A percentile compares a stretch with the other conserved stretches of the same genome.
Conservation (phyloP, 2,888 invertebrate species). For the Cybosia mesomella region DNA sequence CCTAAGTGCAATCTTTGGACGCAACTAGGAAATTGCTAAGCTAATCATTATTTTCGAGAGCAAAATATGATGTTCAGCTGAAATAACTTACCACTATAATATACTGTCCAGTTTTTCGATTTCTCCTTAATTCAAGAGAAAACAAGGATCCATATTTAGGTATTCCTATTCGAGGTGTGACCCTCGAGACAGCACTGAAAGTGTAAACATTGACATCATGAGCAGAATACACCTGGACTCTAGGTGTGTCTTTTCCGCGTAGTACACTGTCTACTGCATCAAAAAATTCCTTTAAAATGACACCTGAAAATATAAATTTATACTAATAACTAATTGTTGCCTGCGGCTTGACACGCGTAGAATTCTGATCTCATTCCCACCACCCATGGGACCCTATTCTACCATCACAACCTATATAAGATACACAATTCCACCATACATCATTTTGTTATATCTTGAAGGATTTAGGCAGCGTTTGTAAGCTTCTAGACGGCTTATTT, state of each 20-base stretch:
- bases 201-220: slow-evolving; percentile 57
- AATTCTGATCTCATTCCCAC: too few relatives aligned
- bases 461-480: too few relatives aligned
- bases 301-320: slow-evolving; percentile 42
- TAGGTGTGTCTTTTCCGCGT: slow-evolving; percentile 41
- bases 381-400: too few relatives aligned
- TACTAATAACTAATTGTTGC: too few relatives aligned
- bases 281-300: slow-evolving; percentile 54
- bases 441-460: too few relatives aligned
- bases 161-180: slow-evolving; percentile 44
- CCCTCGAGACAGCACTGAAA: slow-evolving; percentile 38
- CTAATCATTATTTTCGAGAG: too few relatives aligned
- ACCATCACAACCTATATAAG: too few relatives aligned
- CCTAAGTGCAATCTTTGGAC: too few relatives aligned
- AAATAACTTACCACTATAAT: slow-evolving; percentile 59
- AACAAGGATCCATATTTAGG: slow-evolving; percentile 50
- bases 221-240: slow-evolving; percentile 54
- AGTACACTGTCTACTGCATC: slow-evolving; percentile 38
- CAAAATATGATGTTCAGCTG: neutral
- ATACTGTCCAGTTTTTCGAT: slow-evolving; percentile 48
- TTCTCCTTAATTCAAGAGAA: slow-evolving; percentile 57
- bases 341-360: too few relatives aligned
- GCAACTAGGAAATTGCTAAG: too few relatives aligned
- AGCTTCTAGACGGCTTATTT: too few relatives aligned
- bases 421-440: too few relatives aligned